phyloP scores from a whole-genome alignment of 2,888 invertebrate genomes.

The Hypercompe scribonia region DNA sequence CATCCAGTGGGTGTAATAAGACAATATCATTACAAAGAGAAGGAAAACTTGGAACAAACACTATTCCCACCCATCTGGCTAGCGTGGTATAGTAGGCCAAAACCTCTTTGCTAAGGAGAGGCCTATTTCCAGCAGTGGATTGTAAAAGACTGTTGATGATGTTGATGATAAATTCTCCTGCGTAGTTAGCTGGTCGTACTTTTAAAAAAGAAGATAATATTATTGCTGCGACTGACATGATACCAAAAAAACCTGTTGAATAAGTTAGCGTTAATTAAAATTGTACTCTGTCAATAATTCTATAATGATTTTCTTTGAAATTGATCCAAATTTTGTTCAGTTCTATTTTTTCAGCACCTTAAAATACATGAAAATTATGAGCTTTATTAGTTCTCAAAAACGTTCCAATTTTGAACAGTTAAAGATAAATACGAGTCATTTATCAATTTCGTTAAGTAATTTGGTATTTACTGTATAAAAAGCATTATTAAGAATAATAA shows the following conservation, averaged over 20 bases:
- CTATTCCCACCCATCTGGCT: too few species aligned
- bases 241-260: background rate
- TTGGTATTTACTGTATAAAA: background rate
- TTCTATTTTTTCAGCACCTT: background rate
- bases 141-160: too few species aligned
- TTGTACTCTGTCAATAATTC: background rate
- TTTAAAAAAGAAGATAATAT: background rate
- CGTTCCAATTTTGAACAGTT: background rate
- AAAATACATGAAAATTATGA: background rate
- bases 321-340: background rate
- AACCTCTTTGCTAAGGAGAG: too few species aligned
- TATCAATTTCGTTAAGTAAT: background rate
- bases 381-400: background rate
- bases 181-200: too few species aligned
- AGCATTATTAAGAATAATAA: background rate
- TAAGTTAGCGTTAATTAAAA: conserved; percentile 7
- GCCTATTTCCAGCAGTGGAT: too few species aligned
- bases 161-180: too few species aligned
- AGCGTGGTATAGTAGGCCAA: too few species aligned
- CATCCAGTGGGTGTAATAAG: too few species aligned
- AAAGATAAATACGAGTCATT: background rate
- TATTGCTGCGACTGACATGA: background rate
- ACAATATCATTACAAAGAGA: too few species aligned
- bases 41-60: too few species aligned
- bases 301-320: conserved; percentile 3